These are phyloP conservation scores for Dichetophora obliterata DNA, from an alignment of 2,888 invertebrate species.

Conservation along the genomic window DNA sequence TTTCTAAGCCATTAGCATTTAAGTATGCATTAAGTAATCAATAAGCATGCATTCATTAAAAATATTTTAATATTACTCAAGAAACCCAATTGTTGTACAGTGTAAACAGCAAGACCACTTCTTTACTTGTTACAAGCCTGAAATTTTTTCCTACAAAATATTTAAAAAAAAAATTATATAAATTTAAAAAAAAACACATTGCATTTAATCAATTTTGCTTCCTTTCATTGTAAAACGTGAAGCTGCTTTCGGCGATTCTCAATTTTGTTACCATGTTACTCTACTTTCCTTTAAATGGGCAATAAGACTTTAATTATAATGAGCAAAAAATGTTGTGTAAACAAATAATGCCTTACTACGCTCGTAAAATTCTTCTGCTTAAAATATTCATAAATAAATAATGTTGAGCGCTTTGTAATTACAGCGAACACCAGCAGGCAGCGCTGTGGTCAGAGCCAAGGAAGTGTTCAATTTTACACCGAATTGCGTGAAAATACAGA, in stretches of 20 bases:
- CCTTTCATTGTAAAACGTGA: too few species aligned
- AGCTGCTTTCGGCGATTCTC: background rate
- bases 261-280: background rate
- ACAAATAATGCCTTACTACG: background rate
- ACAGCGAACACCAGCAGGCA: slow-evolving; percentile 9
- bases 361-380: background rate
- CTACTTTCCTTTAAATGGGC: slow-evolving; percentile 23
- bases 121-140: too few species aligned
- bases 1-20: too few species aligned
- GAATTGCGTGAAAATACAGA: slow-evolving; percentile 1
- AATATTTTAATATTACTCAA: too few species aligned
- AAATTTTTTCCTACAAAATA: too few species aligned
- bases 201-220: too few species aligned
- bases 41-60: too few species aligned
- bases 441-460: background rate
- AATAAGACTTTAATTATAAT: slow-evolving; percentile 14
- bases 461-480: slow-evolving; percentile 35
- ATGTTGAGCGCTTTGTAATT: slow-evolving; percentile 21
- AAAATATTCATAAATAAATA: background rate
- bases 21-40: too few species aligned
- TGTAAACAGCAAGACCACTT: too few species aligned
- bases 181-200: too few species aligned
- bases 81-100: too few species aligned
- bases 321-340: background rate
- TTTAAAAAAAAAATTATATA: too few species aligned